These are phyloP conservation scores for Ennomos erosarius DNA, from an alignment of 2,888 invertebrate species.

Conservation along the genomic window DNA sequence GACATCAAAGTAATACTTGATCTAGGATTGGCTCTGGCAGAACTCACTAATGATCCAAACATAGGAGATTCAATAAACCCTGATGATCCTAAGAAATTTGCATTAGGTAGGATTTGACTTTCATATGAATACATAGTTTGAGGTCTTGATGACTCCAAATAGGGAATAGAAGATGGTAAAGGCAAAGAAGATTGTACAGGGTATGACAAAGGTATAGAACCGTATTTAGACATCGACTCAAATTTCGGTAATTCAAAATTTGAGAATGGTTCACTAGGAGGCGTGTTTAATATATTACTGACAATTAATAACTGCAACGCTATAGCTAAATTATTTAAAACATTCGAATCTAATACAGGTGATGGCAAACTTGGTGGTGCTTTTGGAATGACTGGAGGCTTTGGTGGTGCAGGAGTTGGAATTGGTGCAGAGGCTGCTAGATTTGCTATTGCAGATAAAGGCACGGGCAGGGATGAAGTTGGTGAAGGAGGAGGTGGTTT, in stretches of 20 bases:
- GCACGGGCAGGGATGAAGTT: conserved; percentile 5
- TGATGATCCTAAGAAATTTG: conserved; percentile 38
- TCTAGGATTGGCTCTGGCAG: conserved; percentile 39
- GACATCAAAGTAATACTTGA: conserved; percentile 55
- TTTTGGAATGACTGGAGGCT: conserved; percentile 19
- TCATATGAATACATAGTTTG: conserved; percentile 10
- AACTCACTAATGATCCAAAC: background rate
- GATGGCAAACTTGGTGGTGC: conserved; percentile 9
- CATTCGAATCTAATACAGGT: conserved; percentile 53
- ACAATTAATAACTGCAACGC: conserved; percentile 70
- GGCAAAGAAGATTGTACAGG: conserved; percentile 8
- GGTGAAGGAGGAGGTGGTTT: conserved; percentile 4
- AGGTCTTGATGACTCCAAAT: conserved; percentile 7
- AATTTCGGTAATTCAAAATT: conserved; percentile 5
- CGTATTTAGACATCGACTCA: conserved; percentile 8
- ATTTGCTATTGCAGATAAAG: conserved; percentile 18
- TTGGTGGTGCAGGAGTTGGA: background rate
- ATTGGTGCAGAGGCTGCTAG: conserved; percentile 11
- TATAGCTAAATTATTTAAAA: conserved; percentile 72
- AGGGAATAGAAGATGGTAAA: conserved; percentile 8
- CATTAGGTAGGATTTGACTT: conserved; percentile 35
- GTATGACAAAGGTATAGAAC: conserved; percentile 2
- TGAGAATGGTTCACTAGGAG: conserved; percentile 39
- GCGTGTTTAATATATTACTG: conserved; percentile 64
- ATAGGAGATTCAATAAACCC: conserved; percentile 2